Base-by-base conservation (phyloP, 2,888 invertebrate species). In the Chymomyza procnemis region DNA sequence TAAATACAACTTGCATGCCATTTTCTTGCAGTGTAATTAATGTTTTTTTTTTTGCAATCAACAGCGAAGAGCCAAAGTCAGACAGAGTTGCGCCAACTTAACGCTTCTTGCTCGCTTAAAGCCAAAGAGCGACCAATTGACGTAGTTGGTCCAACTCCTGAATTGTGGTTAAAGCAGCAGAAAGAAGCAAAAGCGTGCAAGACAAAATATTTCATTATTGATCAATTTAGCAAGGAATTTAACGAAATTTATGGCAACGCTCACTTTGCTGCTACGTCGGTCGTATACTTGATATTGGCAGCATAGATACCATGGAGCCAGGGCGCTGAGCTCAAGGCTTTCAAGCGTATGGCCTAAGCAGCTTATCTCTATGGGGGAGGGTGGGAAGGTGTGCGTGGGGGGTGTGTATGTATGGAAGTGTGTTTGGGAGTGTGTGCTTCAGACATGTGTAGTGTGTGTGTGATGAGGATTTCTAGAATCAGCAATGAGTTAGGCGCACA, bases 341-440 rank as follows among this genome's bases (percentile, higher is more conserved):
- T 74, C 57, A 71, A 74, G 63, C 62, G 66, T 46, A 77, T 52
- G 56, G 55, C 66, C 57, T 76, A 76, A 76, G 74, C 78, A 58
- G 77, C 75, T 77, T 76, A 76, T 62, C 55, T 52, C 14, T 22
- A 50, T 26, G 4, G 52, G 34, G 3, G 34, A 12, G 34, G 9
- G 34, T 41, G 34, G 9, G 34, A n/a, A n/a, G n/a, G n/a, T n/a
- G n/a, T n/a, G n/a, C n/a, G n/a, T n/a, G n/a, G n/a, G n/a, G n/a
- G n/a, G n/a, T n/a, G n/a, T n/a, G n/a, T n/a, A n/a, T n/a, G n/a
- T n/a, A n/a, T n/a, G n/a, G n/a, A n/a, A n/a, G n/a, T n/a, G n/a
- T n/a, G n/a, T n/a, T 4, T 55, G 34, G 3, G 34, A 12, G 34
- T 41, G 34, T 41, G 34, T 41, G 34, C 12, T 9, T 41, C 12